Conservation (phyloP, 92 coral and sea anemone species). For the Zoanthus sociatus region DNA sequence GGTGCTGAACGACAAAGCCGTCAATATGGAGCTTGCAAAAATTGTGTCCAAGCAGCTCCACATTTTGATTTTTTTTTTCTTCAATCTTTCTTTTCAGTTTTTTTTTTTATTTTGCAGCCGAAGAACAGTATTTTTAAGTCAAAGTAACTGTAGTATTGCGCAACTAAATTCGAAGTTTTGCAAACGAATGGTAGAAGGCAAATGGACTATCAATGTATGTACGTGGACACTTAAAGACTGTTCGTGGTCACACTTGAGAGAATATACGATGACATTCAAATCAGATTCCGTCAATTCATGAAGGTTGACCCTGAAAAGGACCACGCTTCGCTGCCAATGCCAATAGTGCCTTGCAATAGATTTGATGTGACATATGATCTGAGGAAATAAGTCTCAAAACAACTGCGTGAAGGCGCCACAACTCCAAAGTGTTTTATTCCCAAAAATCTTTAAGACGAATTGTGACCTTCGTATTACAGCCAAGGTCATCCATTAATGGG, state of each 20-base stretch:
- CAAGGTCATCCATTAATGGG: conserved; percentile 18
- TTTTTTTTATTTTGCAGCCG: background rate
- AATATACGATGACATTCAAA: conserved; percentile 42
- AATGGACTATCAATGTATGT: conserved; percentile 31
- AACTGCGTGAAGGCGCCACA: background rate
- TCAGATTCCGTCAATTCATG: conserved; percentile 17
- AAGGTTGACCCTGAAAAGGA: conserved; percentile 33
- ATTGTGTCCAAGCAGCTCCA: conserved; percentile 36
- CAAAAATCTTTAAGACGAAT: background rate
- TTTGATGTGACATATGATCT: conserved; percentile 24
- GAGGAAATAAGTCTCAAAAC: conserved; percentile 18
- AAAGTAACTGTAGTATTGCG: background rate
- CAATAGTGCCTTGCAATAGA: background rate
- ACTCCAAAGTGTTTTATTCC: background rate
- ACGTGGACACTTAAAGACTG: conserved; percentile 20
- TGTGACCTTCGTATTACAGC: conserved; percentile 13
- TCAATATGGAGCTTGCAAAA: conserved; percentile 37
- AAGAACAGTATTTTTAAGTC: background rate
- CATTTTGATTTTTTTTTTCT: conserved; percentile 21
- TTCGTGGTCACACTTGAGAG: conserved; percentile 31
- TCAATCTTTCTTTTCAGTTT: background rate
- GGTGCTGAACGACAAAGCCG: conserved; percentile 50
- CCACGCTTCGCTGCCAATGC: conserved; percentile 34
- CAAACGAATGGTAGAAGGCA: conserved; percentile 11
- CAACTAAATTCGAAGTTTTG: background rate